Conservation (phyloP, 2,888 invertebrate species). For the Cremastinae sp. region DNA sequence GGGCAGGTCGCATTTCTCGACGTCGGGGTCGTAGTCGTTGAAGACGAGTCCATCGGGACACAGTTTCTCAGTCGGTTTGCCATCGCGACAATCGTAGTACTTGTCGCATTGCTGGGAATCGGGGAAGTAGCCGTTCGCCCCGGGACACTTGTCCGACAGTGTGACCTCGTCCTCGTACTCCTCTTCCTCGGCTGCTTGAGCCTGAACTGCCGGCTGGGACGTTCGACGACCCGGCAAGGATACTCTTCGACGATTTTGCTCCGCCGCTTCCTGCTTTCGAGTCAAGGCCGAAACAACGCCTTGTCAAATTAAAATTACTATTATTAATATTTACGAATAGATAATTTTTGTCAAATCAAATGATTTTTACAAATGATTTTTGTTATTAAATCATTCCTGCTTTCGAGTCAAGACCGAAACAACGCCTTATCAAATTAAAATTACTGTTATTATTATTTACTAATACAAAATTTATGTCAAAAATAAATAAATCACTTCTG, state of each 20-base stretch:
- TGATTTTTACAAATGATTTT: too few relatives aligned
- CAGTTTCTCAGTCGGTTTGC: constrained; percentile 88
- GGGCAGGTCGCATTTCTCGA: constrained; percentile 93
- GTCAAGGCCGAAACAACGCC: constrained; percentile 72
- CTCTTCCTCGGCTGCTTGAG: constrained; percentile 63
- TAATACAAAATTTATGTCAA: too few relatives aligned
- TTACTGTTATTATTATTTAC: constrained; percentile 16
- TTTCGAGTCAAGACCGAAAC: constrained; percentile 74
- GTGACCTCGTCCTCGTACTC: constrained; percentile 82
- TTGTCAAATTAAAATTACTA: constrained; percentile 56
- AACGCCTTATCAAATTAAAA: constrained; percentile 66
- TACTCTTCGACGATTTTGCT: constrained; percentile 74
- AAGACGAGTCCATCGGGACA: constrained; percentile 95
- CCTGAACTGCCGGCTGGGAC: constrained; percentile 64
- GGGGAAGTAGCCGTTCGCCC: constrained; percentile 91
- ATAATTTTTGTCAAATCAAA: too few relatives aligned
- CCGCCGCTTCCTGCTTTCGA: constrained; percentile 77
- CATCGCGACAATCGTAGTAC: constrained; percentile 90
- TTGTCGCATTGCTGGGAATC: constrained; percentile 94
- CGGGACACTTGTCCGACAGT: constrained; percentile 88
- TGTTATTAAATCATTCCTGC: too few relatives aligned
- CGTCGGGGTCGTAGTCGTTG: constrained; percentile 90
- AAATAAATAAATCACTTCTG: too few relatives aligned
- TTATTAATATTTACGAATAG: too few relatives aligned
- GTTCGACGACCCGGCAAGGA: constrained; percentile 65